A percentile compares a stretch with the other conserved stretches of the same genome.
Conservation (phyloP, 1,140 invertebrate genomes). For the Mycetomoellerius zeteki region DNA sequence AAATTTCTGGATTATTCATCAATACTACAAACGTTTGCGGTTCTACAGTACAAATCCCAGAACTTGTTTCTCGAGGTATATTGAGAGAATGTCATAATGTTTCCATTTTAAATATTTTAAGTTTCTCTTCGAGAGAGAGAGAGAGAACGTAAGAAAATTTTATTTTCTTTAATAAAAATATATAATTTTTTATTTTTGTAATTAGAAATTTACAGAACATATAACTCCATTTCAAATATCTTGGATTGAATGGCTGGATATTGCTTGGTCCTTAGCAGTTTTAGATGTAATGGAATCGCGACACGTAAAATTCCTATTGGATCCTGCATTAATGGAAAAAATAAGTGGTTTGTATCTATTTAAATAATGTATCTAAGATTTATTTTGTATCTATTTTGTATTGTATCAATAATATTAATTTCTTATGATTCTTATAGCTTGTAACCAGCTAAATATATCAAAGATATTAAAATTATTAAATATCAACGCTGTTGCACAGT, state of each 20-base stretch:
- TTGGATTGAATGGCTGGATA: constrained; percentile 26
- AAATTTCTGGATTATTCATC: constrained; percentile 26
- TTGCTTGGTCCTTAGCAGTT: constrained; percentile 41
- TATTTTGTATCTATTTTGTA: not conserved
- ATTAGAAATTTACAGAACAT: not conserved
- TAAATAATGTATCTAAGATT: not conserved
- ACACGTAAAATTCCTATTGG: not conserved
- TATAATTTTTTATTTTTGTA: constrained; percentile 13
- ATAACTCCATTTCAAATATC: not conserved
- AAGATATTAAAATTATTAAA: constrained; percentile 52
- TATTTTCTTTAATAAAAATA: not conserved
- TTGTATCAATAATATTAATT: constrained; percentile 20
- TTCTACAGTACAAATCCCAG: constrained; percentile 21
- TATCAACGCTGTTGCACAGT: constrained; percentile 47
- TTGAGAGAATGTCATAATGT: not conserved
- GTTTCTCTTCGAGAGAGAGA: not conserved
- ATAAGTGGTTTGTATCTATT: constrained; percentile 22
- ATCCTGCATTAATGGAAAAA: not conserved
- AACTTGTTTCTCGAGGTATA: constrained; percentile 9
- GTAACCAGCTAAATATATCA: constrained; percentile 23
- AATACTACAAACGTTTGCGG: constrained; percentile 51
- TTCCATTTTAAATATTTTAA: not conserved
- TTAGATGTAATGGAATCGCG: not conserved
- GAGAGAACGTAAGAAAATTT: not conserved
- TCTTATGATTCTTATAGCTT: not conserved